Conservation (phyloP, 2,113 vertebrate species). For the Pterocles gutturalis region DNA sequence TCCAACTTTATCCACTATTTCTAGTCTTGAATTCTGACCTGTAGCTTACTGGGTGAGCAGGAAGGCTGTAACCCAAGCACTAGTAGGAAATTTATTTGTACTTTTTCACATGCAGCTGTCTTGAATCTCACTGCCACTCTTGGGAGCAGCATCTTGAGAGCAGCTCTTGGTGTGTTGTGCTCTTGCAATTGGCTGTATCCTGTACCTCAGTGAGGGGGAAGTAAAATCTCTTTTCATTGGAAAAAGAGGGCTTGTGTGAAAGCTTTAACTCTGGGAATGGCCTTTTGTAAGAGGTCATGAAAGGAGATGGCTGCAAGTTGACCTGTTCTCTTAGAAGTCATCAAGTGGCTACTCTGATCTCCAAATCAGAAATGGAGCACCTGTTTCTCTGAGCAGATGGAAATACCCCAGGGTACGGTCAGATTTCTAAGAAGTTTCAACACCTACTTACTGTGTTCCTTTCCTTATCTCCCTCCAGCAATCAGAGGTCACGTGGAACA, state of each 20-base stretch:
- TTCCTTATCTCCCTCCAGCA: conserved; percentile 9
- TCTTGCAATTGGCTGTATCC: background rate
- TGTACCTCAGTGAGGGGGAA: background rate
- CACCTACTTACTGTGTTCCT: background rate
- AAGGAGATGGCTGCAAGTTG: background rate
- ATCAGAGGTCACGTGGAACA: background rate
- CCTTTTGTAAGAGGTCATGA: background rate
- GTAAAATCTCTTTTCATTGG: background rate
- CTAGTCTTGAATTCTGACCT: background rate
- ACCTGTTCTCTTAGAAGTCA: background rate
- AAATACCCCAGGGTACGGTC: background rate
- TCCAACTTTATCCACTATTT: background rate
- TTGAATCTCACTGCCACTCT: background rate
- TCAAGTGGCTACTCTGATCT: background rate
- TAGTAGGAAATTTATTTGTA: background rate
- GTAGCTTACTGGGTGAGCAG: background rate
- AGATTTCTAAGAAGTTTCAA: background rate
- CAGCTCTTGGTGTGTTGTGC: background rate
- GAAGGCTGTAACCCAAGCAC: background rate
- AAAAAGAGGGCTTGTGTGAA: background rate
- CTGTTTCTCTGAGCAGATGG: background rate
- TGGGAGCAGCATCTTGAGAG: background rate
- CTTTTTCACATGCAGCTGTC: background rate
- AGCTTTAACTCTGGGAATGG: background rate
- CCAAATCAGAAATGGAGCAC: background rate